Evolutionary conservation across 1,140 invertebrate genomes (phyloP), one percentile per base, ranked within the genome.

Genomic region (Pogonognathellus flavescens): DNA sequence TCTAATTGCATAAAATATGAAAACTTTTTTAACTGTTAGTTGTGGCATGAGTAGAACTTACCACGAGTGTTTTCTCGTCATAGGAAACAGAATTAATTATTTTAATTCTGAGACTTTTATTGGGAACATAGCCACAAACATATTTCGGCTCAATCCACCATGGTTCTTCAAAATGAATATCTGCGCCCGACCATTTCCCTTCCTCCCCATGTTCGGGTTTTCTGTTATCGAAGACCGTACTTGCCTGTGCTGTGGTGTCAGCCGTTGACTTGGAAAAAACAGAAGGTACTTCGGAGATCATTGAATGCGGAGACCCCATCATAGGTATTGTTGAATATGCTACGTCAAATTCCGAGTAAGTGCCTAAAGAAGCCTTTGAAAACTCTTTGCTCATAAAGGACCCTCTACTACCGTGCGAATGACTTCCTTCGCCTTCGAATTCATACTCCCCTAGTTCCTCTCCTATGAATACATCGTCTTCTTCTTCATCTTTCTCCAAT

Each of bases 71-170:
- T 41, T 81, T 85, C 49, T 85, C 84, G 25, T 85, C 84, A 22
- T 85, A 85, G n/a, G 80, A 57, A 0, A 85, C 3, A 2, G 84
- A 82, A 72, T 85, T 85, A 49, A 85, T 82, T 20, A 85, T 82
- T 76, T 31, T 49, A 16, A 76, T 76, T 18, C 9, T 76, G 41
- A 76, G 70, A 50, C 25, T 76, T 11, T 11, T n/a, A 3, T n/a
- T 49, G 5, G 70, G 70, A n/a, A 76, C 10, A 31, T 76, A 76
- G 8, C 84, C 52, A 1, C 80, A 62, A 25, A 85, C 31, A 50
- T 85, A 80, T 50, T 85, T 85, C 6, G 59, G 76, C 9, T 66
- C 76, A 0, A 80, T 0, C 22, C 60, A 57, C 50, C 81, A 85
- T 14, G 59, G 14, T 16, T 55, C 57, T 20, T 85, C 53, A 14